Percentiles rank a stretch among this genome's conserved stretches.
These are phyloP conservation scores for Cuculus canorus DNA, from an alignment of 2,797 vertebrate genomes.

Conservation along the genomic window DNA sequence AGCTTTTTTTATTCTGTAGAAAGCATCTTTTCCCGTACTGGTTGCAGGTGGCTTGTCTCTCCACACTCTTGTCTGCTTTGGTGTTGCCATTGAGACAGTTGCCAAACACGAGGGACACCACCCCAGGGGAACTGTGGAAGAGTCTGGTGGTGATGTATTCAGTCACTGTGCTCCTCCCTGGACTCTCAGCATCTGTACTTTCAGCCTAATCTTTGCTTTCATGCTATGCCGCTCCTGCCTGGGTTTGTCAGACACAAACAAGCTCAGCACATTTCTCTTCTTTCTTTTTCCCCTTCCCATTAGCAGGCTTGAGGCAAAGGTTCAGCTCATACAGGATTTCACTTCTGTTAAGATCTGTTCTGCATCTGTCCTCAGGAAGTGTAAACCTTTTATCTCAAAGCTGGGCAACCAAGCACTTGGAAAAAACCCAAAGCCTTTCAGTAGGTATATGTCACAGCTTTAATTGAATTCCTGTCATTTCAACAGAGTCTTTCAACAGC, in stretches of 20 bases:
- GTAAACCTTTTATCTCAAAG: not conserved
- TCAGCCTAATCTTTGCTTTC: not conserved
- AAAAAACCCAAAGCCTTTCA: not conserved
- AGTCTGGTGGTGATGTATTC: not conserved
- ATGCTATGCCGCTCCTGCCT: not conserved
- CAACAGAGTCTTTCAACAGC: not conserved
- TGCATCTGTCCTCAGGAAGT: not conserved
- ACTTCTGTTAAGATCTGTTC: not conserved
- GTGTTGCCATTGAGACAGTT: not conserved
- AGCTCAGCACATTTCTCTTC: not conserved
- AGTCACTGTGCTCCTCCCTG: rapidly evolving
- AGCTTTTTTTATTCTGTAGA: not conserved
- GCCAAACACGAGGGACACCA: not conserved
- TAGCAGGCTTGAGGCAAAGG: not conserved
- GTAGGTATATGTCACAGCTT: not conserved
- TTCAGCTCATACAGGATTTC: not conserved
- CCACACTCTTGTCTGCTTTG: not conserved
- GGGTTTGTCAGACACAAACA: not conserved
- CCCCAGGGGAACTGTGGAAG: not conserved
- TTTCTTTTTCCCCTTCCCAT: not conserved
- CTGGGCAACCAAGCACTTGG: rapidly evolving
- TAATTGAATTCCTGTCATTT: not conserved
- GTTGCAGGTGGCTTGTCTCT: not conserved
- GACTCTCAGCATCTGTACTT: not conserved
- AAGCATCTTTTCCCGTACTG: not conserved